Percentiles rank a stretch among this genome's conserved stretches.
phyloP scores from a whole-genome alignment of 2,888 invertebrate genomes.

The Odontomyia ornata region DNA sequence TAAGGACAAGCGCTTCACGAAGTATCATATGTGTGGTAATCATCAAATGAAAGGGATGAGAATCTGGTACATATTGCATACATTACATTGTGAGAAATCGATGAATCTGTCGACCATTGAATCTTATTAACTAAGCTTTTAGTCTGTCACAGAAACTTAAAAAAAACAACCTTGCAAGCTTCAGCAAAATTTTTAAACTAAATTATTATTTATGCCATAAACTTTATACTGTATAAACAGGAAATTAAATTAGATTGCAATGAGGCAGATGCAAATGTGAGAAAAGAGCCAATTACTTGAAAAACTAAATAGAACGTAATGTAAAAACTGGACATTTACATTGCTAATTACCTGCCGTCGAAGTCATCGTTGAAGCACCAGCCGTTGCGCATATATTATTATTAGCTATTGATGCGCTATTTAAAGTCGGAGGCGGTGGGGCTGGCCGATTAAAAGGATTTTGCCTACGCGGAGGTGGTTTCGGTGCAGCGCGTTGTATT shows the following conservation, averaged over 20 bases:
- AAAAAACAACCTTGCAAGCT: not conserved
- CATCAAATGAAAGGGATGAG: too few relatives aligned
- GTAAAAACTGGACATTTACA: conserved; percentile 46
- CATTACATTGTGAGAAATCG: too few relatives aligned
- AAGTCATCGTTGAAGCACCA: conserved; percentile 46
- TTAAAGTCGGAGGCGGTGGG: conserved; percentile 57
- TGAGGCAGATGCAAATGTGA: not conserved
- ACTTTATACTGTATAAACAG: not conserved
- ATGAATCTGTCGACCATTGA: too few relatives aligned
- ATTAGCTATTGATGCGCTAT: conserved; percentile 28
- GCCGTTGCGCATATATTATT: conserved; percentile 46
- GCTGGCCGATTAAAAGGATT: conserved; percentile 81
- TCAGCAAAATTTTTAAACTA: not conserved
- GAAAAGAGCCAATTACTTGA: conserved; percentile 11
- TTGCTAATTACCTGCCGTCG: conserved; percentile 51
- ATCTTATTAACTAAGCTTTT: too few relatives aligned
- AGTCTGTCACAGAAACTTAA: not conserved
- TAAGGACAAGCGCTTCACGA: too few relatives aligned
- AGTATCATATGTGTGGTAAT: too few relatives aligned
- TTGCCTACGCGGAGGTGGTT: conserved; percentile 79
- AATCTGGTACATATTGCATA: too few relatives aligned
- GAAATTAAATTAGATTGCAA: not conserved
- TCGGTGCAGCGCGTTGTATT: conserved; percentile 63
- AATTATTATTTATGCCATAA: not conserved
- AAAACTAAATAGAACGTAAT: not conserved